Evolutionary conservation across 1,140 invertebrate species (phyloP).

Genomic region (Drosophila ambigua): DNA sequence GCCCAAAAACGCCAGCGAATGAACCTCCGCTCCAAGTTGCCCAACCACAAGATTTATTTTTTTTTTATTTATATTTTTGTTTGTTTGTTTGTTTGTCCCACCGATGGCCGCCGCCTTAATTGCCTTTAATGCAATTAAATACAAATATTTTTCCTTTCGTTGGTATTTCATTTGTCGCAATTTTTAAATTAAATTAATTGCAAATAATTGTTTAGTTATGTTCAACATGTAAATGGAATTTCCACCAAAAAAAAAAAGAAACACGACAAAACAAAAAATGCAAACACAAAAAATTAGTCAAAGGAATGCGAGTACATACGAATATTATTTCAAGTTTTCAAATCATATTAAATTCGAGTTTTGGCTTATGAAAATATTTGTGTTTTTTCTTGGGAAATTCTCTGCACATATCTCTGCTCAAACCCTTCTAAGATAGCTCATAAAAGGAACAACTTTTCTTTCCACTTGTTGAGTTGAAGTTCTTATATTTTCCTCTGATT

Average conservation of each 20-base stretch:
- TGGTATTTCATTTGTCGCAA: slow-evolving; percentile 62
- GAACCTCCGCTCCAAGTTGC: slow-evolving; percentile 36
- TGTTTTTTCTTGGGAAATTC: neutral
- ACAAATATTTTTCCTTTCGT: slow-evolving; percentile 57
- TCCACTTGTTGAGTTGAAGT: neutral
- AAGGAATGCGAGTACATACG: slow-evolving; percentile 1
- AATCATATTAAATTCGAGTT: slow-evolving; percentile 8
- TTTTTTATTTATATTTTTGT: slow-evolving; percentile 28
- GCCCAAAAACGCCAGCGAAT: slow-evolving; percentile 47
- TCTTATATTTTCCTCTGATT: slow-evolving; percentile 21
- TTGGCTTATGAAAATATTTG: neutral
- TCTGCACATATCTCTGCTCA: too few species aligned
- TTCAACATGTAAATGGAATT: slow-evolving; percentile 36
- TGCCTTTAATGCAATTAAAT: slow-evolving; percentile 72
- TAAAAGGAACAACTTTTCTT: too few species aligned
- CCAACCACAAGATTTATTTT: slow-evolving; percentile 40
- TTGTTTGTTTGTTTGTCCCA: slow-evolving; percentile 22
- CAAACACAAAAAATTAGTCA: neutral
- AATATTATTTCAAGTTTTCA: neutral
- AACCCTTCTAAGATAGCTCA: too few species aligned
- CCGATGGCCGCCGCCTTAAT: slow-evolving; percentile 34
- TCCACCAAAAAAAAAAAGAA: neutral
- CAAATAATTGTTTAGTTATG: slow-evolving; percentile 45
- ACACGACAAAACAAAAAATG: neutral
- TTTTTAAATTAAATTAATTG: slow-evolving; percentile 56